Conservation (phyloP, 2,113 vertebrate genomes). For the Delphinus delphis region DNA sequence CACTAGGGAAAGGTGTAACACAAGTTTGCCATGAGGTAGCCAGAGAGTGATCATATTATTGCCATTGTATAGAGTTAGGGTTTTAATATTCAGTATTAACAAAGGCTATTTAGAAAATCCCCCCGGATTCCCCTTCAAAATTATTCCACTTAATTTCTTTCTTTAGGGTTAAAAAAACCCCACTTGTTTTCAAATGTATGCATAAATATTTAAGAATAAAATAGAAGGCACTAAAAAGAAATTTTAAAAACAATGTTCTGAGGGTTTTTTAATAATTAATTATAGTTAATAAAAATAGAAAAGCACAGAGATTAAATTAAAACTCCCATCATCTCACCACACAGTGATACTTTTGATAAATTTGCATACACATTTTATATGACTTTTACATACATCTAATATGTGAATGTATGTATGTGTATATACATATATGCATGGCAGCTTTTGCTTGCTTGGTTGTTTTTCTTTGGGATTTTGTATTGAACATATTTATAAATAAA, state of each 20-base stretch:
- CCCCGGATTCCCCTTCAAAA: background rate
- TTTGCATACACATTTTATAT: background rate
- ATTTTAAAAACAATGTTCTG: background rate
- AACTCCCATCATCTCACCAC: background rate
- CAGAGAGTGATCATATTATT: background rate
- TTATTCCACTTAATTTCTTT: background rate
- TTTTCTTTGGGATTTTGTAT: background rate
- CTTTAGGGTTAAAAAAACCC: background rate
- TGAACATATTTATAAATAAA: constrained; percentile 5
- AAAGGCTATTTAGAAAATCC: background rate
- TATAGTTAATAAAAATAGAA: background rate
- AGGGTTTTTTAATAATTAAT: background rate
- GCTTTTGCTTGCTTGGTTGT: background rate
- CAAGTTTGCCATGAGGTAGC: background rate
- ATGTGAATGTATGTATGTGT: background rate
- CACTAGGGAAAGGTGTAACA: background rate
- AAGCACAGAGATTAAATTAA: background rate
- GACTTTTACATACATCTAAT: background rate
- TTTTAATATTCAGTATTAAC: background rate
- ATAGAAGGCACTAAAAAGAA: background rate
- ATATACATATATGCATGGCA: background rate
- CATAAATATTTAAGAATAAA: background rate
- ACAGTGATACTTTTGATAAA: background rate
- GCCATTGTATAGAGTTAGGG: background rate
- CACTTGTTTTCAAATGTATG: background rate